phyloP scores from a whole-genome alignment of 2,113 vertebrate genomes.

The Condylura cristata region DNA sequence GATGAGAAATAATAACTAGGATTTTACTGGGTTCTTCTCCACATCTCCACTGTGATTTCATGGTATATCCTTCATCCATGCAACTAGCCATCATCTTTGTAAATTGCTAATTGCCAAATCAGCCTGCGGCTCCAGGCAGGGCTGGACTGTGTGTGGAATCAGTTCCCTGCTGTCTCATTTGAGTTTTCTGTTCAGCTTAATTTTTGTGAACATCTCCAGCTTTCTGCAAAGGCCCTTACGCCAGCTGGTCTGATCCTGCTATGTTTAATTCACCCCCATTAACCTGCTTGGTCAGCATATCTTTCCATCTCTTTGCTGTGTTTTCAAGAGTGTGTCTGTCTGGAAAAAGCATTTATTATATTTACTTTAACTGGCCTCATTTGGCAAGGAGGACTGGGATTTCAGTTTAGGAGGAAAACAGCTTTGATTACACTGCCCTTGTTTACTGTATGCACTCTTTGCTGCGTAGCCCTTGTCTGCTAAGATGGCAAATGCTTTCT shows the following conservation, averaged over 20 bases:
- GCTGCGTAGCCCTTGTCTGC: neutral
- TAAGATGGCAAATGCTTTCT: slow-evolving; percentile 3
- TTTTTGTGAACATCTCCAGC: slow-evolving; percentile 45
- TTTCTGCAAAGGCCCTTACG: neutral
- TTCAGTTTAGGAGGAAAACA: slow-evolving; percentile 41
- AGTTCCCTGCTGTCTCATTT: neutral
- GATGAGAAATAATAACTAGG: neutral
- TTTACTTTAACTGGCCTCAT: slow-evolving; percentile 64
- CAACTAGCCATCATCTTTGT: neutral
- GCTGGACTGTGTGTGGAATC: neutral
- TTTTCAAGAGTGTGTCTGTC: slow-evolving; percentile 32
- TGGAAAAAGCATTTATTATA: slow-evolving; percentile 51
- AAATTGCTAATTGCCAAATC: slow-evolving; percentile 45
- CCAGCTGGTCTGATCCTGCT: slow-evolving; percentile 52
- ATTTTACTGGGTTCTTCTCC: neutral
- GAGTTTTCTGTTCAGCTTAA: neutral
- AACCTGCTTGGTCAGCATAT: slow-evolving; percentile 66
- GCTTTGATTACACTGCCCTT: neutral
- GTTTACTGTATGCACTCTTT: neutral
- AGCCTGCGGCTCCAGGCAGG: neutral
- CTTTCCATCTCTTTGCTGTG: slow-evolving; percentile 31
- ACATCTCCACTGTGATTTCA: neutral
- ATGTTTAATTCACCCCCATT: slow-evolving; percentile 48
- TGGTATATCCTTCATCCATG: neutral
- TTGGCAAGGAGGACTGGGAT: slow-evolving; percentile 53